A percentile compares a stretch with the other conserved stretches of the same genome.
These are phyloP conservation scores for Tipula lateralis DNA, from an alignment of 2,888 invertebrate species.

Conservation along the genomic window DNA sequence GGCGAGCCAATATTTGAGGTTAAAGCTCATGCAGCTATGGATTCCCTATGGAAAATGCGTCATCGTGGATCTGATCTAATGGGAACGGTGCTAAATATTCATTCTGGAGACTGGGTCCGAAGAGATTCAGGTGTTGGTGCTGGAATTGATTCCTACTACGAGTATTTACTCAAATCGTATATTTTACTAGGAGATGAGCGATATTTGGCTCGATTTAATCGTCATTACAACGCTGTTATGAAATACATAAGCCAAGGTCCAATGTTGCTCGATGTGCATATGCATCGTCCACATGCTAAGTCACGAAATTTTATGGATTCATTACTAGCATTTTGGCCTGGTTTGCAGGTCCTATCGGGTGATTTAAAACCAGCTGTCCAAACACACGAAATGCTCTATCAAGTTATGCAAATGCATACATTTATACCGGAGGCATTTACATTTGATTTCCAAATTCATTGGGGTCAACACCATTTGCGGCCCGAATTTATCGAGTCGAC, in stretches of 20 bases:
- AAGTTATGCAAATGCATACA: slow-evolving; percentile 95
- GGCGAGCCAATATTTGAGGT: slow-evolving; percentile 90
- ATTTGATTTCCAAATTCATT: slow-evolving; percentile 95
- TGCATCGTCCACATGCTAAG: slow-evolving; percentile 91
- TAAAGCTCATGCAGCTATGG: slow-evolving; percentile 94
- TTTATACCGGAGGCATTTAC: slow-evolving; percentile 99
- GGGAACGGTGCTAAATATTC: slow-evolving; percentile 96
- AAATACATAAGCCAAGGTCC: slow-evolving; percentile 96
- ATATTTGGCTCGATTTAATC: slow-evolving; percentile 88
- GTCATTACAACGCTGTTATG: slow-evolving; percentile 94
- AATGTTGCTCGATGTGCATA: slow-evolving; percentile 89
- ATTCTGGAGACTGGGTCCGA: slow-evolving; percentile 96
- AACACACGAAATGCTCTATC: slow-evolving; percentile 97
- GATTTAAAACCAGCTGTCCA: slow-evolving; percentile 97
- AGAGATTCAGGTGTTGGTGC: slow-evolving; percentile 98
- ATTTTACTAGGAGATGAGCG: slow-evolving; percentile 90
- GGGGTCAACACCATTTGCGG: slow-evolving; percentile 95
- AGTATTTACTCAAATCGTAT: slow-evolving; percentile 96
- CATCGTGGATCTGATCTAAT: slow-evolving; percentile 86
- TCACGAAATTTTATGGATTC: slow-evolving; percentile 97
- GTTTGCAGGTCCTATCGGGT: slow-evolving; percentile 81
- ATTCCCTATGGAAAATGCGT: slow-evolving; percentile 89
- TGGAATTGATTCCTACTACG: slow-evolving; percentile 98
- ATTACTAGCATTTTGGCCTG: slow-evolving; percentile 96
- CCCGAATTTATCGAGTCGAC: slow-evolving; percentile 98